Evolutionary conservation across 2,113 vertebrate genomes (phyloP), one percentile per base, ranked within the genome.

Genomic region (Pedetes capensis): DNA sequence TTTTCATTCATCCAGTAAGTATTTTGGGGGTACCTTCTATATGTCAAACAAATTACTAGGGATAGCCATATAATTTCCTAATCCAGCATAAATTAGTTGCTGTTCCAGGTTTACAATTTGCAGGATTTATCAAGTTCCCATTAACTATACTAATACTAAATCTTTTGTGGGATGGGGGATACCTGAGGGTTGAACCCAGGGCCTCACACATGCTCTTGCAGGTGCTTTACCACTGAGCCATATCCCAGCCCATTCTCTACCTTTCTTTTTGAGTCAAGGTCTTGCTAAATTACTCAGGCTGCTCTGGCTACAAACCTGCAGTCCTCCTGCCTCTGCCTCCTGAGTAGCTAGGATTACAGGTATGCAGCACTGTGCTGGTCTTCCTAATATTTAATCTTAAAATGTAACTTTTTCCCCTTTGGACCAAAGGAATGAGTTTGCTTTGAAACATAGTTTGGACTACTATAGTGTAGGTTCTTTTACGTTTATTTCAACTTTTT

Each of bases 361-460:
- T n/a, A n/a, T n/a, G n/a, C n/a, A n/a, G n/a, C n/a, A n/a, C n/a
- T n/a, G n/a, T n/a, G n/a, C n/a, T n/a, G n/a, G n/a, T n/a, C n/a
- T n/a, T n/a, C n/a, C n/a, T n/a, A n/a, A n/a, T n/a, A n/a, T n/a
- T n/a, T n/a, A 68, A 39, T 93, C 76, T 85, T 91, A 85, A 85
- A 79, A 93, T 61, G 22, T 76, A 85, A 89, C 34, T 87, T 64
- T 75, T 59, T 66, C 59, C 37, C 44, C 55, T 95, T 68, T 89
- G 51, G 95, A 84, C 69, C 72, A 91, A 94, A 96, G 20, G 68
- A 94, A 72, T 75, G 39, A 55, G 42, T 91, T 80, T 84, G 39
- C 78, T 89, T 96, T 96, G 55, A 95, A 96, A 53, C 88, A 13
- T 2, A 47, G 10, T 76, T 89, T 96, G 49, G 16, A 94, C 83